Percentiles rank a stretch among this genome's conserved stretches.
Conservation (phyloP, 1,140 invertebrate genomes). For the Caenorhabditis latens region DNA sequence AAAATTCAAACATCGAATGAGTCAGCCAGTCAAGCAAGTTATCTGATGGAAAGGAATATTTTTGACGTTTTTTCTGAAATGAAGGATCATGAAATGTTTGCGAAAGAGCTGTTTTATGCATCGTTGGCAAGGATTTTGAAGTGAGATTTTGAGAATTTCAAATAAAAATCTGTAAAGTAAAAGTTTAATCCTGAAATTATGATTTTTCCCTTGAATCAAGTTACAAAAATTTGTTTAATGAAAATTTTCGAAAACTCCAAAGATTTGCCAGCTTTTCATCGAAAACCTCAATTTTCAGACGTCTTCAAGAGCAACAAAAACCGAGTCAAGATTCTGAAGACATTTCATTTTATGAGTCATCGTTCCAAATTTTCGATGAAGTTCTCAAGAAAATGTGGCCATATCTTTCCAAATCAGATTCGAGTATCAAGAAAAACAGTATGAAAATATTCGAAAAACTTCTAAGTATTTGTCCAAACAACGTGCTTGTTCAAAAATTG, state of each 20-base stretch:
- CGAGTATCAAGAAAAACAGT: background rate
- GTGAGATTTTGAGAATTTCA: background rate
- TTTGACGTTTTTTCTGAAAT: constrained; percentile 17
- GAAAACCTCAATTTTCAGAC: background rate
- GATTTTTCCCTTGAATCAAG: no score
- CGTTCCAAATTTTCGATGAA: constrained; percentile 25
- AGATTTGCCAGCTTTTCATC: no score
- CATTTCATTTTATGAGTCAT: background rate
- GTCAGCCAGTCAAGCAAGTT: constrained; percentile 1
- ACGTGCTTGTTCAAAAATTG: constrained; percentile 20
- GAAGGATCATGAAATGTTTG: constrained; percentile 17
- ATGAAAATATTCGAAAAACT: constrained; percentile 26
- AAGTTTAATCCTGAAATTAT: no score
- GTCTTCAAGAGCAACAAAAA: constrained; percentile 9
- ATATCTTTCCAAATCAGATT: constrained; percentile 1
- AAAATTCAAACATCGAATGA: background rate
- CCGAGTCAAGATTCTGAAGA: background rate
- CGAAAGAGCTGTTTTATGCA: constrained; percentile 16
- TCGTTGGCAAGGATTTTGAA: constrained; percentile 11
- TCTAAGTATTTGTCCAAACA: background rate
- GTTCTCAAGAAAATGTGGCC: constrained; percentile 13
- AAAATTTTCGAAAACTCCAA: no score
- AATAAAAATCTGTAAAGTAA: no score
- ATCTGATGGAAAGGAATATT: constrained; percentile 10
- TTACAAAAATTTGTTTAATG: no score